Conservation (phyloP, 2,797 vertebrate genomes). For the Fratercula arctica region DNA sequence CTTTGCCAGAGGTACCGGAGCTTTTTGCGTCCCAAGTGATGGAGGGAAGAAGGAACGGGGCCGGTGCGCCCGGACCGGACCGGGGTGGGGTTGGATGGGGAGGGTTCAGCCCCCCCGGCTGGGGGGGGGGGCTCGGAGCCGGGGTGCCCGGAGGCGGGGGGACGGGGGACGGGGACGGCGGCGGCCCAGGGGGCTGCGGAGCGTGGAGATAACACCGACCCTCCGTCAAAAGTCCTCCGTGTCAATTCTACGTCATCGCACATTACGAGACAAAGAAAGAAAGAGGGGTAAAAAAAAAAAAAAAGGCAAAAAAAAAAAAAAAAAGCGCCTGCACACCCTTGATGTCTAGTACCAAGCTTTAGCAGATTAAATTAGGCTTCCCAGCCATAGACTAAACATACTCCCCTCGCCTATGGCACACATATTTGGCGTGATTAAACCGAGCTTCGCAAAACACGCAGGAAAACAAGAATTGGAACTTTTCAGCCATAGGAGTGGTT, state of each 20-base stretch:
- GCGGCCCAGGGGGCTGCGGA: background rate
- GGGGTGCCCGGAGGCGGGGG: background rate
- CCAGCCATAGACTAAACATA: slow-evolving; percentile 36
- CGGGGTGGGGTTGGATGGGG: too few species aligned
- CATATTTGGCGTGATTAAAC: slow-evolving; percentile 6
- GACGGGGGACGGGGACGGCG: too few species aligned
- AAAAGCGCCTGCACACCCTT: background rate
- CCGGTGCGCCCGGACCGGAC: background rate
- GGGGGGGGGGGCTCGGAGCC: background rate
- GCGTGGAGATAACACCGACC: background rate
- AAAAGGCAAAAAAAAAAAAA: background rate
- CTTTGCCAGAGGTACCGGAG: background rate
- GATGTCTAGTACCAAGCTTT: background rate
- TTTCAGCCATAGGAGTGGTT: background rate
- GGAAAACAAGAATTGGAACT: slow-evolving; percentile 53
- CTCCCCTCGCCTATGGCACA: slow-evolving; percentile 4
- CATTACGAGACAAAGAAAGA: slow-evolving; percentile 29
- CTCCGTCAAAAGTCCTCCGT: slow-evolving; percentile 32
- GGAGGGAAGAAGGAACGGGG: background rate
- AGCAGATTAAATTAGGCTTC: slow-evolving; percentile 37
- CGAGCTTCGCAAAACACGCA: slow-evolving; percentile 10
- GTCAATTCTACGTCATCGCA: slow-evolving; percentile 34
- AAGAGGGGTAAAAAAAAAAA: too few species aligned
- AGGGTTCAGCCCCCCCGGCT: background rate
- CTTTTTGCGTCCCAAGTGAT: slow-evolving; percentile 32